Percentiles rank a stretch among this genome's conserved stretches.
These are phyloP conservation scores for Listrodromus nycthemerus DNA, from an alignment of 2,888 invertebrate species.

Conservation along the genomic window DNA sequence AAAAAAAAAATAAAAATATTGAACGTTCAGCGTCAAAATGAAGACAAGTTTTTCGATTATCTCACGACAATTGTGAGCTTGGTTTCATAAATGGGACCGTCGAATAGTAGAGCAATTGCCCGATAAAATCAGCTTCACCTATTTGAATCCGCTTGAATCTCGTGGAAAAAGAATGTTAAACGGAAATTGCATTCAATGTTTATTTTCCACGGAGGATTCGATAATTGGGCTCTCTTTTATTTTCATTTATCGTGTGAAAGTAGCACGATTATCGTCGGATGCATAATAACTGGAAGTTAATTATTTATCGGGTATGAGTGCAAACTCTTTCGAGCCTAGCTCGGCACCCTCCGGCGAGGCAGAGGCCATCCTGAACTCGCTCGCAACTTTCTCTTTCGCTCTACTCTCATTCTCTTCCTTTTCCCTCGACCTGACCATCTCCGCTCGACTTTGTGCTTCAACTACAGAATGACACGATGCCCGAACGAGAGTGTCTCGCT, in stretches of 20 bases:
- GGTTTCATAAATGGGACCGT: too few species aligned
- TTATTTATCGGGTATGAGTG: constrained; percentile 34
- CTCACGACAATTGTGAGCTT: too few species aligned
- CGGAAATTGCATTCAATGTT: not conserved
- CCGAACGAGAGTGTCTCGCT: constrained; percentile 28
- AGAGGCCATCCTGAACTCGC: constrained; percentile 32
- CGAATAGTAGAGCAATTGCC: too few species aligned
- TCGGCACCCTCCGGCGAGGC: not conserved
- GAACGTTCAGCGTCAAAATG: too few species aligned
- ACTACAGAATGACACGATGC: constrained; percentile 21
- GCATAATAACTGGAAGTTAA: constrained; percentile 48
- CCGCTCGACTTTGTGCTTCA: constrained; percentile 1
- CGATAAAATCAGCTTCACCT: too few species aligned
- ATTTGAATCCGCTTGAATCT: not conserved
- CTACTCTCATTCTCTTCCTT: not conserved
- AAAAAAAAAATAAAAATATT: too few species aligned
- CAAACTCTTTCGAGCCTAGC: constrained; percentile 13
- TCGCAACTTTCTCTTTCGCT: constrained; percentile 43
- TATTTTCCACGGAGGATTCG: constrained; percentile 3
- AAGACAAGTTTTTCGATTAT: too few species aligned
- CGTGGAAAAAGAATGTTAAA: not conserved
- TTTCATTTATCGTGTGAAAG: constrained; percentile 23
- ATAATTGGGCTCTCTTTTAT: constrained; percentile 23
- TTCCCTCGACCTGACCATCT: not conserved
- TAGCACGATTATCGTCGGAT: constrained; percentile 35